phyloP scores from a whole-genome alignment of 2,888 invertebrate genomes.

The Mimas tiliae region DNA sequence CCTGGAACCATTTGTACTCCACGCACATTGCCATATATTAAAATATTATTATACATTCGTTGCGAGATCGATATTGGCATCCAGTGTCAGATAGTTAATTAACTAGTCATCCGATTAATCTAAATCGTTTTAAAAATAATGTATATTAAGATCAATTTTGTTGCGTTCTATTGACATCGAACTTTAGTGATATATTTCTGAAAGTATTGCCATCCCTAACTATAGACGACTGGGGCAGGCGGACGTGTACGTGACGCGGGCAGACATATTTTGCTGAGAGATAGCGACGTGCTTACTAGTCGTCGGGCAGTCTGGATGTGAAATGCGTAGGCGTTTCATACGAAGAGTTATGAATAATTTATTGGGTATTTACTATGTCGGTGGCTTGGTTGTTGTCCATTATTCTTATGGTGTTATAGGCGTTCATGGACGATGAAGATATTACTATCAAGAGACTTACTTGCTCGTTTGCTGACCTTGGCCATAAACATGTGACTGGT shows the following conservation, averaged over 20 bases:
- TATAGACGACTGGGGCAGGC: not conserved
- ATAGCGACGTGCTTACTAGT: not conserved
- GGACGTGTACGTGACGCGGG: not conserved
- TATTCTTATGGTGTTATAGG: not conserved
- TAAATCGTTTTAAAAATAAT: too few species aligned
- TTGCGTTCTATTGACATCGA: not conserved
- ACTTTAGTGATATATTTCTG: not conserved
- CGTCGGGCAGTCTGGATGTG: slow-evolving; percentile 3
- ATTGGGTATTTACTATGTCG: too few species aligned
- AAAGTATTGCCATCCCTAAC: not conserved
- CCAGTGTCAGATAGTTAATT: too few species aligned
- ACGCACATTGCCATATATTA: too few species aligned
- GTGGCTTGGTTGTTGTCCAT: not conserved
- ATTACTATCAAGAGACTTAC: too few species aligned
- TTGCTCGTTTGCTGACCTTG: too few species aligned
- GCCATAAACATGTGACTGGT: too few species aligned
- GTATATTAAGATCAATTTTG: too few species aligned
- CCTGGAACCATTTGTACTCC: too few species aligned
- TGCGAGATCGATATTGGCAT: too few species aligned
- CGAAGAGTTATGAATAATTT: not conserved
- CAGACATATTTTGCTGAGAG: not conserved
- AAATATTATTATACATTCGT: too few species aligned
- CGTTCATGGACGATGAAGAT: slow-evolving; percentile 26
- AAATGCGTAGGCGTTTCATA: not conserved
- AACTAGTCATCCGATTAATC: too few species aligned